These are phyloP conservation scores for Aleiodes alternator DNA, from an alignment of 2,888 invertebrate genomes.

Conservation along the genomic window DNA sequence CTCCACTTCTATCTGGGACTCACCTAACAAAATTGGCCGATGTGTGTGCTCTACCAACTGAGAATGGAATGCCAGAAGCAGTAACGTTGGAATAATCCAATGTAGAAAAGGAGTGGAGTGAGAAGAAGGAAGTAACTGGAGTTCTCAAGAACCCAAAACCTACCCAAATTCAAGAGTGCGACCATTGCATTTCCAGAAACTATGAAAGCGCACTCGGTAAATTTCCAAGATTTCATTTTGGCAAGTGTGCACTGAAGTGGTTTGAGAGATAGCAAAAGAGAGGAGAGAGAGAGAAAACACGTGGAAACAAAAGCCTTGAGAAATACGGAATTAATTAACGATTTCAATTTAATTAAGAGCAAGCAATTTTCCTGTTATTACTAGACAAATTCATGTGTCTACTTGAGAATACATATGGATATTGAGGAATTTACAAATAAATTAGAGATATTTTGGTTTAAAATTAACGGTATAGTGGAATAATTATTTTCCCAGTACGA, in stretches of 20 bases:
- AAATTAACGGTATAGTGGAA: too few relatives aligned
- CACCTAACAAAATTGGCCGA: slow-evolving; percentile 47
- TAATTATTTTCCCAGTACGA: too few relatives aligned
- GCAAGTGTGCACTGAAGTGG: slow-evolving; percentile 12
- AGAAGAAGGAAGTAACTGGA: slow-evolving; percentile 7
- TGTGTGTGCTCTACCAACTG: slow-evolving; percentile 50
- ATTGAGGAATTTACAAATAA: slow-evolving; percentile 1
- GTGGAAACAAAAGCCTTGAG: not conserved
- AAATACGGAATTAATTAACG: slow-evolving; percentile 23
- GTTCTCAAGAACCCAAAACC: slow-evolving; percentile 21
- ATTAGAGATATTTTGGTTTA: not conserved
- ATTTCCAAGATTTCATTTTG: slow-evolving; percentile 32
- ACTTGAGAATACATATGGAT: not conserved
- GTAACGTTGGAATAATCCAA: slow-evolving; percentile 43
- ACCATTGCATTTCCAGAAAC: slow-evolving; percentile 28
- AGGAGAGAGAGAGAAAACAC: too few relatives aligned
- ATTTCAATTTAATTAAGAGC: not conserved
- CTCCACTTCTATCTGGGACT: slow-evolving; percentile 24
- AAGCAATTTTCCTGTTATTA: slow-evolving; percentile 1
- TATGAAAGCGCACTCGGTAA: not conserved
- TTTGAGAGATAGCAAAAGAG: too few relatives aligned
- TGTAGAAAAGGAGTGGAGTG: slow-evolving; percentile 1
- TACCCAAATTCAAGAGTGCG: slow-evolving; percentile 19
- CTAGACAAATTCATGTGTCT: not conserved
- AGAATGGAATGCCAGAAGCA: slow-evolving; percentile 57